Base-by-base conservation (phyloP, 2,888 invertebrate species). In the Cremastinae sp. region DNA sequence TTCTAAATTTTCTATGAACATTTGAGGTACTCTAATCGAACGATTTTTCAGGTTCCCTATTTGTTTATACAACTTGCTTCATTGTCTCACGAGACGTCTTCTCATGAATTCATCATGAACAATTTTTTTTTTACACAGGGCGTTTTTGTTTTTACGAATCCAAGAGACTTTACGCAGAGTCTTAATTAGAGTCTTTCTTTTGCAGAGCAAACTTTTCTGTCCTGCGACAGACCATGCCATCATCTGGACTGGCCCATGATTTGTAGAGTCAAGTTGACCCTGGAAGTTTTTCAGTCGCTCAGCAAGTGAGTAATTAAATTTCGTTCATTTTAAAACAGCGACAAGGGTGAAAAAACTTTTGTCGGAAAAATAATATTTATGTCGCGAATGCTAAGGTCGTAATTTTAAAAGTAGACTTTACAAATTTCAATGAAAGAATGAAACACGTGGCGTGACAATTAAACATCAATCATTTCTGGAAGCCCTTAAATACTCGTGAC, bases 221-320 rank as follows among this genome's bases (percentile, higher is more conserved):
- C 93, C 84, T 96, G 96, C 88, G 93, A 94, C 85, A 91, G 96
- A 83, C 93, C 94, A 82, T 96, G 96, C 88, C 93, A 94, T 84
- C 94, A 94, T 79, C 90, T 94, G 75, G 94, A 94, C 84, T 94
- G 94, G 93, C 95, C 95, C 1, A 95, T 95, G 94, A 94, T 94
- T 83, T 96, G 96, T 88, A 91, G 95, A 72, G 93, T 95, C 78
- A 94, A 94, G 90, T 91, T 96, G 81, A 93, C 93, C 49, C 90
- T 96, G 71, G 96, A 95, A 90, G 93, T 93, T 80, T 94, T 94
- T 86, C 93, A 93, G 86, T 93, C 94, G 2, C 91, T 93, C 79
- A 93, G 93, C 91, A 93, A 93, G 94, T 94, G 90, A 91, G 92
- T 90, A n/a, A n/a, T n/a, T n/a, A 18, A 59, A 45, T 1, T 9